Base-by-base conservation (phyloP, 2,888 invertebrate species). In the Pseudococcus viburni region DNA sequence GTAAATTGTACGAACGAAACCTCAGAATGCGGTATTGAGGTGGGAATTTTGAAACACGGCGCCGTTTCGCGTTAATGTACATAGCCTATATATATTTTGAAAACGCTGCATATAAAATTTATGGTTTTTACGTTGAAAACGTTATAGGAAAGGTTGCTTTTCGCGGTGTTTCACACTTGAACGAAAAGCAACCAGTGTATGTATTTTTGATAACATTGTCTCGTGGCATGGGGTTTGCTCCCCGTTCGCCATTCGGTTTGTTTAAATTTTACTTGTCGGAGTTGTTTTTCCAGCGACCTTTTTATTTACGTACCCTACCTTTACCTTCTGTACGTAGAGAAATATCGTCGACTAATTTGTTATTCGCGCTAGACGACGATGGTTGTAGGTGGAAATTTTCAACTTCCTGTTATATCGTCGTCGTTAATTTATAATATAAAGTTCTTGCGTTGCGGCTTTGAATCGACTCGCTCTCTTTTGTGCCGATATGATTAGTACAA, bases 171-270 rank as follows among this genome's bases (percentile, higher is more conserved):
- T 12, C 68, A 73, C 68, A 73, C 68, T 73, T 26, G 33, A 73
- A 33, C 33, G 68, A 73, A 73, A 73, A 73, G 68, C 68, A 73
- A 73, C 68, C 68, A 33, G 68, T 73, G 68, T 73, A 73, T 73
- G 68, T 73, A 73, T 73, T 73, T 73, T 73, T 73, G 33, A 73
- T 73, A 73, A 73, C 68, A 9, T 73, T 15, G 68, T 73, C 33
- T 73, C 33, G 12, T 55, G 55, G 55, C 59, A 19, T 11, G 19
- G n/a, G 19, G n/a, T 59, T 9, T 3, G 19, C 19, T 59, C 26
- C 26, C 26, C 26, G n/a, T 33, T 33, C 26, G 26, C 26, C 26
- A 33, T 33, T 33, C 26, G 26, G 26, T 33, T 33, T 33, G 26
- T 33, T 33, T 33, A 33, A 59, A 59, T 59, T 9, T 59, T 19